A percentile compares a stretch with the other conserved stretches of the same genome.
These are phyloP conservation scores for Eupithecia exiguata DNA, from an alignment of 2,888 invertebrate genomes.

Conservation along the genomic window DNA sequence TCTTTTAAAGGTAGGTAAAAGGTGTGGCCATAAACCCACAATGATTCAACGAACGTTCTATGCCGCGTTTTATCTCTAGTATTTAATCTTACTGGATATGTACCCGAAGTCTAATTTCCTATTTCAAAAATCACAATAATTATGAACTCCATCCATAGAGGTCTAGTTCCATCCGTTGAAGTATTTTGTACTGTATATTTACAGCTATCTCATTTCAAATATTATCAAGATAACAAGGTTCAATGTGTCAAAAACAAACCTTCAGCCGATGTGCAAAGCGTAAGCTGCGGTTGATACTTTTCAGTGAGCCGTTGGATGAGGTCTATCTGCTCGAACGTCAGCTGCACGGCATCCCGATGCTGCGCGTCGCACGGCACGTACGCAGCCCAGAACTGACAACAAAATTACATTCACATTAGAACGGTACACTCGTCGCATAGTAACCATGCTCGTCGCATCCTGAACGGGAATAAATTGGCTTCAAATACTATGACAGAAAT, in stretches of 20 bases:
- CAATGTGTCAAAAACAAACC: conserved; percentile 73
- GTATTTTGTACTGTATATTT: background rate
- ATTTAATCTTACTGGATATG: background rate
- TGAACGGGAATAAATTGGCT: conserved; percentile 12
- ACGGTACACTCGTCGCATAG: conserved; percentile 1
- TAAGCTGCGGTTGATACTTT: conserved; percentile 90
- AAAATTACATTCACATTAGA: conserved; percentile 13
- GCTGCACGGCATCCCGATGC: conserved; percentile 92
- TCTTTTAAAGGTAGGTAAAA: background rate
- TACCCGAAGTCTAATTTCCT: background rate
- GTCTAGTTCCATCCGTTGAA: background rate
- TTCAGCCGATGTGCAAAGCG: conserved; percentile 90
- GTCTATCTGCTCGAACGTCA: conserved; percentile 93
- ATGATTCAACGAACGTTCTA: background rate
- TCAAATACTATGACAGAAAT: conserved; percentile 7
- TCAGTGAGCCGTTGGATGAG: conserved; percentile 91
- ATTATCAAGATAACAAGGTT: background rate
- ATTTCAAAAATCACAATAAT: background rate
- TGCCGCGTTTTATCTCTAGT: background rate
- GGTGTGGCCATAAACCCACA: background rate
- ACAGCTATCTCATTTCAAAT: background rate
- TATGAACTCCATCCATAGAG: background rate
- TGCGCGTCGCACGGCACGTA: conserved; percentile 93
- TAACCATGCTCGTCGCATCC: conserved; percentile 1
- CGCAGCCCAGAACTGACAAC: conserved; percentile 92